Percentiles rank a stretch among this genome's conserved stretches.
phyloP scores from a whole-genome alignment of 2,113 vertebrate species.

The Strix uralensis region DNA sequence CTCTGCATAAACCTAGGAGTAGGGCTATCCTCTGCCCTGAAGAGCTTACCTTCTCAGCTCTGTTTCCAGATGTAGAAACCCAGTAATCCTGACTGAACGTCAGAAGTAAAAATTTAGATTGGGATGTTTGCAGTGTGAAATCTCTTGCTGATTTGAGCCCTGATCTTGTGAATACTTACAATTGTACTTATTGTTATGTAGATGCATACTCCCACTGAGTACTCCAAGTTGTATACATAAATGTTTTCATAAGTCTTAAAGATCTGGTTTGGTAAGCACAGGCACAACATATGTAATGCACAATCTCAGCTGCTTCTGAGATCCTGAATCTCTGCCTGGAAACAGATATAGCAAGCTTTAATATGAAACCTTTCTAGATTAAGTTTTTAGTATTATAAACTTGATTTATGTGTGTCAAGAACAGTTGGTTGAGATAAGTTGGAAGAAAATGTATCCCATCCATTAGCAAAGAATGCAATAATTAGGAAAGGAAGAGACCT shows the following conservation, averaged over 20 bases:
- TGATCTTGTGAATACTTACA: not conserved
- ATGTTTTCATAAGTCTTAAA: not conserved
- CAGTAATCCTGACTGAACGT: not conserved
- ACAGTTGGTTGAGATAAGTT: not conserved
- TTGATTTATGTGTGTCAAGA: conserved; percentile 24
- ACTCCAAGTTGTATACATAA: not conserved
- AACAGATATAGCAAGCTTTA: not conserved
- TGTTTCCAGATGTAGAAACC: not conserved
- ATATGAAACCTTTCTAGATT: not conserved
- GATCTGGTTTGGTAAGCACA: conserved; percentile 5
- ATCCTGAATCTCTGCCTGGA: not conserved
- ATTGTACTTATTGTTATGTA: not conserved
- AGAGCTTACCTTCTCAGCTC: not conserved
- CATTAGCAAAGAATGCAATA: conserved; percentile 49
- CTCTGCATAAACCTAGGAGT: not conserved
- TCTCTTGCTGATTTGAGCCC: not conserved
- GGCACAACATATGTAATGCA: not conserved
- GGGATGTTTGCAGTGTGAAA: not conserved
- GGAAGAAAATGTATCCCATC: conserved; percentile 6
- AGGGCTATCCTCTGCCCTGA: not conserved
- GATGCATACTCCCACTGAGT: not conserved
- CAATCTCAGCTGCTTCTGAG: not conserved
- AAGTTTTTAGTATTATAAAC: not conserved
- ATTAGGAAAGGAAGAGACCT: conserved; percentile 33
- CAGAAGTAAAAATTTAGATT: not conserved